Conservation (phyloP, 2,888 invertebrate species). For the Brachylomia viminalis region DNA sequence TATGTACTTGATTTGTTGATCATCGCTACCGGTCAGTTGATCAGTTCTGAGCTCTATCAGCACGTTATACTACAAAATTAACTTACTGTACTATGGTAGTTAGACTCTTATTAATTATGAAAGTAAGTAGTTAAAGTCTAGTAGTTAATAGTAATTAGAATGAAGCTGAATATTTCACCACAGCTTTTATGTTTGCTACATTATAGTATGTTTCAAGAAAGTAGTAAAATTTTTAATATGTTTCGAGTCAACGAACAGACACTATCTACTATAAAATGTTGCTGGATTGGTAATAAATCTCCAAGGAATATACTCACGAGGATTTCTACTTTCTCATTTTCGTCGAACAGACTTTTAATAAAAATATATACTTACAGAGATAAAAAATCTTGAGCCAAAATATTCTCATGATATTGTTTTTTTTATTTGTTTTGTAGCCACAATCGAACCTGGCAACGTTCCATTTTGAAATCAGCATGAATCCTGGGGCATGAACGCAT, state of each 20-base stretch:
- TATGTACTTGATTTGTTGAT: background rate
- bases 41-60: background rate
- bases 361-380: background rate
- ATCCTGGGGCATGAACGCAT: background rate
- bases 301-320: background rate
- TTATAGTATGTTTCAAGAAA: constrained; percentile 21
- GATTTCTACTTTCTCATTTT: background rate
- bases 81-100: background rate
- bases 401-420: background rate
- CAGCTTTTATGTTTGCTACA: constrained; percentile 1
- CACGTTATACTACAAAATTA: background rate
- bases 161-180: background rate
- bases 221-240: constrained; percentile 4
- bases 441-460: background rate
- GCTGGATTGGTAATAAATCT: constrained; percentile 31
- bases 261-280: constrained; percentile 4
- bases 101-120: background rate
- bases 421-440: background rate
- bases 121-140: background rate
- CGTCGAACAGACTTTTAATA: background rate
- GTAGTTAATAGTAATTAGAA: background rate
- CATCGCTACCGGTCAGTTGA: no score
- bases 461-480: constrained; percentile 14
- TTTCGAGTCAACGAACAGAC: constrained; percentile 24
- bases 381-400: background rate